Evolutionary conservation across 1,140 invertebrate species (phyloP).

Genomic region (Helicoverpa armigera): DNA sequence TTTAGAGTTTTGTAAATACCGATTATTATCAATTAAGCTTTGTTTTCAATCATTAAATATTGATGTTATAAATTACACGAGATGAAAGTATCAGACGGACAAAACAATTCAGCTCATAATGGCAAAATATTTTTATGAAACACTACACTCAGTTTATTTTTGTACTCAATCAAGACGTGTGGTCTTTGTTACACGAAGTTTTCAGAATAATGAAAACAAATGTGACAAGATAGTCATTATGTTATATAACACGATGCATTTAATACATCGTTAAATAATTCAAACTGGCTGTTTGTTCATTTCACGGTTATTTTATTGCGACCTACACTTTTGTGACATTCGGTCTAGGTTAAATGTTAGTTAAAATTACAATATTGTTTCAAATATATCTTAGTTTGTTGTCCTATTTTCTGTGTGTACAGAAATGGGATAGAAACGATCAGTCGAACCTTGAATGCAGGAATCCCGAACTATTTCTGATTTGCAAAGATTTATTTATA

Average conservation of each 20-base stretch:
- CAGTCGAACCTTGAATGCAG: conserved; percentile 15
- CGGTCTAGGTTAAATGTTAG: not conserved
- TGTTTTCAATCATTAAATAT: conserved; percentile 4
- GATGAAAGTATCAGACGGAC: no score
- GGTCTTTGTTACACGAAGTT: not conserved
- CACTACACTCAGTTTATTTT: conserved; percentile 29
- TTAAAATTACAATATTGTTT: not conserved
- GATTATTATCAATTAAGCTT: not conserved
- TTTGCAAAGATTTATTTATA: conserved; percentile 26
- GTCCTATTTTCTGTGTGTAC: not conserved
- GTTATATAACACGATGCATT: conserved; percentile 3
- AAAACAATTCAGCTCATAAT: not conserved
- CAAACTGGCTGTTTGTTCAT: not conserved
- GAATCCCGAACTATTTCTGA: conserved; percentile 30
- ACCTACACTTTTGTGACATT: not conserved
- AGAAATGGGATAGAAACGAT: conserved; percentile 6
- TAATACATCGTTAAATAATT: conserved; percentile 14
- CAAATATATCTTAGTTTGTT: not conserved
- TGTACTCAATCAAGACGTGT: conserved; percentile 23
- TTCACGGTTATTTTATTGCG: conserved; percentile 14
- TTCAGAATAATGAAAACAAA: conserved; percentile 30
- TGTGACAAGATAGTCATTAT: conserved; percentile 21
- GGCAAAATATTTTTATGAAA: conserved; percentile 30
- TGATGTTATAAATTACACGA: not conserved
- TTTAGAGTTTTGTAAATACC: not conserved